These are phyloP conservation scores for Chiroxiphia lanceolata DNA, from an alignment of 2,797 vertebrate species.

Conservation along the genomic window DNA sequence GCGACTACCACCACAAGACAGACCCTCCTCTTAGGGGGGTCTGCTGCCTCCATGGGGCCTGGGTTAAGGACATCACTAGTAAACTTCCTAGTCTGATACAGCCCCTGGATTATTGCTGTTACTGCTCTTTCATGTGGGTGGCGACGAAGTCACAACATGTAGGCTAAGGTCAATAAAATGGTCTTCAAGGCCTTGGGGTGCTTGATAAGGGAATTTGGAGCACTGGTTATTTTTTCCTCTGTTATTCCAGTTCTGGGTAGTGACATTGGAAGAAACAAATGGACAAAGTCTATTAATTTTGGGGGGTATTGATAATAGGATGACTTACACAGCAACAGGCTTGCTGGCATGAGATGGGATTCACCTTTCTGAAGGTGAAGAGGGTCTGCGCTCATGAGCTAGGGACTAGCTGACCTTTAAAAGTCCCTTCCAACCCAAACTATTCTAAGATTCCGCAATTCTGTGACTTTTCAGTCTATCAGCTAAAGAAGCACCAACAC, in stretches of 20 bases:
- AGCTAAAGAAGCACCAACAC: constrained; percentile 71
- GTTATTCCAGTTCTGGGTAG: neutral
- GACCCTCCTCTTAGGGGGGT: neutral
- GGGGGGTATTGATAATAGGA: accelerated
- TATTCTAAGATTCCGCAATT: neutral
- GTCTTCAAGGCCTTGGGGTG: neutral
- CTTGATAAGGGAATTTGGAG: no score
- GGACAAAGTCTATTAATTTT: neutral
- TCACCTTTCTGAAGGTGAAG: neutral
- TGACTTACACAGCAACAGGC: neutral
- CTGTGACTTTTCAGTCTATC: constrained; percentile 65
- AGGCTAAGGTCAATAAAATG: neutral
- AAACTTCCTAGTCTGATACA: neutral
- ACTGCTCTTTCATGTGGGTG: neutral
- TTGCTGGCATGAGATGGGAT: neutral
- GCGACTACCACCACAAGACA: accelerated
- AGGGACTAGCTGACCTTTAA: neutral
- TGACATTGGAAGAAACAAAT: neutral
- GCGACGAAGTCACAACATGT: neutral
- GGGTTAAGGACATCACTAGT: neutral
- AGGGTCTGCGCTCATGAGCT: neutral
- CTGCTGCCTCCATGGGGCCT: neutral
- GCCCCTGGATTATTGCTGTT: neutral
- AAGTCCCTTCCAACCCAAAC: neutral
- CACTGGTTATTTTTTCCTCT: neutral